Evolutionary conservation across 2,797 vertebrate species (phyloP).

Genomic region (Anas bernieri): DNA sequence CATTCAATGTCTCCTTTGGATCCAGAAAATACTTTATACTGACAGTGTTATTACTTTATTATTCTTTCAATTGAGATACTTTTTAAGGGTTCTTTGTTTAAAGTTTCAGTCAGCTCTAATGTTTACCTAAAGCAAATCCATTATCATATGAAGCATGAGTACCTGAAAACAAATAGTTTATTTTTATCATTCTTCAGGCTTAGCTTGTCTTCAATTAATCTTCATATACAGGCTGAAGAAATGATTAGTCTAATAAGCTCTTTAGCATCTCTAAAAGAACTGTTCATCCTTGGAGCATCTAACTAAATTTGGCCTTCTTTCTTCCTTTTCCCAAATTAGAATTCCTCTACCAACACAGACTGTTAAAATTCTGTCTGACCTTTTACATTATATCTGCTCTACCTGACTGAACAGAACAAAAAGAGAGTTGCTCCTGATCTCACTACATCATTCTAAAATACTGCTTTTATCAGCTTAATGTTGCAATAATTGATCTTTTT

Average conservation of each 20-base stretch:
- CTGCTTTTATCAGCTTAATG: background rate
- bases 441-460: background rate
- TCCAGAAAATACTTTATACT: background rate
- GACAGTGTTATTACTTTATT: background rate
- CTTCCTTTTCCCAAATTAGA: background rate
- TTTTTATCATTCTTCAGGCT: background rate
- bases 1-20: background rate
- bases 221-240: background rate
- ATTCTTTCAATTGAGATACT: background rate
- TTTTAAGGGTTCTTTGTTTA: background rate
- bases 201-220: background rate
- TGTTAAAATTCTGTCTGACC: background rate
- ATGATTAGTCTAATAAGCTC: background rate
- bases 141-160: background rate
- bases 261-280: background rate
- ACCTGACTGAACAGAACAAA: background rate
- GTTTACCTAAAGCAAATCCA: background rate
- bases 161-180: background rate
- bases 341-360: background rate
- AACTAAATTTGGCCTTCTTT: background rate
- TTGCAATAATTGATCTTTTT: constrained; percentile 17
- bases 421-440: background rate
- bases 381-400: background rate
- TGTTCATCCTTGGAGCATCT: background rate
- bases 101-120: background rate